Base-by-base conservation (phyloP, 2,888 invertebrate species). In the Hemithea aestivaria region DNA sequence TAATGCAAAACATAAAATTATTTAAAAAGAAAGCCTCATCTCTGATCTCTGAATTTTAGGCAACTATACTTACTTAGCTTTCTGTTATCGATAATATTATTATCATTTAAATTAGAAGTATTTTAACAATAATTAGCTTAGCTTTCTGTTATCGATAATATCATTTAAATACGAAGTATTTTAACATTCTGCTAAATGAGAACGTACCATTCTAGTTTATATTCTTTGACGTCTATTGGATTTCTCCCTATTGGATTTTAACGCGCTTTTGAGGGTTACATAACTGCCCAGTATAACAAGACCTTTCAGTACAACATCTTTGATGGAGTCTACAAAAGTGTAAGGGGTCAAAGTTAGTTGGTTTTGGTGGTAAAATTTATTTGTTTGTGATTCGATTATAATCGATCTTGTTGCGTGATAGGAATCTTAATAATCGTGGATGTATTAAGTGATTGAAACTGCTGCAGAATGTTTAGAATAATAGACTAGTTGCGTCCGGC, bases 241-340 rank as follows among this genome's bases (percentile, higher is more conserved):
- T 62, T 64, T 65, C 53, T 54, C 60, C 72, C 73, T 73, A 79
- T 80, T 74, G 75, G 74, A 75, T 71, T 80, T 80, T 82, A 83
- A 81, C 75, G 73, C 73, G 65, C 71, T 67, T 80, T 81, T 76
- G 80, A 80, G 81, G 80, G 80, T 73, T 74, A 71, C 70, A 51
- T 73, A 78, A 77, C 66, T 64, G 73, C 47, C 81, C 69, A 74
- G 1, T 53, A 6, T 66, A 66, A 48, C 39, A 21, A 40, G 78
- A 66, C 35, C 73, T 22, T 40, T 8, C 46, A 21, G 16, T 31
- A 1, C 28, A 9, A 2, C 10, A 39, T 22, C 20, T 20, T 36
- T 44, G 42, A 59, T 60, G 56, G 36, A 56, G 24, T 33, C 35
- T 58, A 63, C 68, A 66, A 64, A 58, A 59, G 52, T 38, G 32